Conservation (phyloP, 92 coral and sea anemone genomes). For the Galaxea fascicularis region DNA sequence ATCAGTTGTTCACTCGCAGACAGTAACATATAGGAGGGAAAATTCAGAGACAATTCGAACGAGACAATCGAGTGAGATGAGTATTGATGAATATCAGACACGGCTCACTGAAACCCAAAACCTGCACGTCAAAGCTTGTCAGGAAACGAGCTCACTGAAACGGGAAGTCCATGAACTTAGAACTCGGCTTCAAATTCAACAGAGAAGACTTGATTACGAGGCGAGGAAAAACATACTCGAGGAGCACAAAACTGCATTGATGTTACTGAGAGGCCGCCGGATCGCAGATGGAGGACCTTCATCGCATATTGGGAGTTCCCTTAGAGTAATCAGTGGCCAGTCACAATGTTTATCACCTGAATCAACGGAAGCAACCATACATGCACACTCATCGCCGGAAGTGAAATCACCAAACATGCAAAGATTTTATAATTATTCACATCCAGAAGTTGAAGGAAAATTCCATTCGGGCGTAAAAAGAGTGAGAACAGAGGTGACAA, state of each 20-base stretch:
- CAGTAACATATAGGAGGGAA: constrained; percentile 7
- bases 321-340: background rate
- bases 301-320: background rate
- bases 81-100: constrained; percentile 59
- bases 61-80: background rate
- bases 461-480: background rate
- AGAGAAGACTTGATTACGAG: constrained; percentile 65
- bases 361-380: background rate
- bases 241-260: constrained; percentile 39
- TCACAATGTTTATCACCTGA: background rate
- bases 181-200: constrained; percentile 68
- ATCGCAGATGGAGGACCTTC: constrained; percentile 32
- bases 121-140: constrained; percentile 45
- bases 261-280: constrained; percentile 35
- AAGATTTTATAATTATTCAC: background rate
- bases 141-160: constrained; percentile 52
- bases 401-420: background rate
- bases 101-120: constrained; percentile 43
- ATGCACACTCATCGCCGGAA: background rate
- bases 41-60: background rate
- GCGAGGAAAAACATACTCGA: constrained; percentile 49
- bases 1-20: background rate
- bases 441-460: background rate
- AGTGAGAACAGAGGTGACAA: constrained; percentile 2
- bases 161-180: constrained; percentile 69